Base-by-base conservation (phyloP, 2,113 vertebrate species). In the Strix uralensis region DNA sequence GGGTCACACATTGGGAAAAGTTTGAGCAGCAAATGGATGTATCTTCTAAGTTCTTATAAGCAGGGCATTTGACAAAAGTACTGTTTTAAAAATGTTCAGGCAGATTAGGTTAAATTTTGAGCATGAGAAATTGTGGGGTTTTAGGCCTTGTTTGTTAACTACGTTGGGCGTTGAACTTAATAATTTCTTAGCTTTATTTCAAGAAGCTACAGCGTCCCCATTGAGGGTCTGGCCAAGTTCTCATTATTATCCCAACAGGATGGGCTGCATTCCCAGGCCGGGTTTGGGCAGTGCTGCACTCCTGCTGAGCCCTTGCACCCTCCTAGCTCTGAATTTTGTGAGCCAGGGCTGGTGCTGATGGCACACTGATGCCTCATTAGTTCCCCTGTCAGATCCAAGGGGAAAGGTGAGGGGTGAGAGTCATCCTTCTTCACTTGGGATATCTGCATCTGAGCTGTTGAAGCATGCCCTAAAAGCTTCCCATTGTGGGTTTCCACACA, bases 321-420 rank as follows among this genome's bases (percentile, higher is more conserved):
- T 59, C 15, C 27, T 8, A 38, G 42, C 51, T 55, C 71, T 29
- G 15, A 40, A 36, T 65, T 71, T n/a, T 52, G 7, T 27, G 34
- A 79, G 32, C 38, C 10, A 11, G 38, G 14, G 27, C 55, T 73
- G 57, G 19, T 77, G 30, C 29, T 5, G 2, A 20, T 32, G 26
- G 38, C 70, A 14, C 0, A 0, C 9, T 2, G 2, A 8, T 13
- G 26, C 10, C 42, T 46, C 15, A 0, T 42, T 36, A 23, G 5
- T 51, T 84, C 5, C 57, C 62, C 17, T 46, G 0, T 34, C 44
- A 80, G 52, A 86, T 69, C 34, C 58, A 10, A 61, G 51, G 16
- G 23, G 47, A 63, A 12, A 14, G 11, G 16, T 38, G 32, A 62
- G 44, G 38, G 29, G 13, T 22, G 42, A 58, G 7, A 34, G 32